Evolutionary conservation across 2,888 invertebrate genomes (phyloP).

Genomic region (Halocaridina rubra): DNA sequence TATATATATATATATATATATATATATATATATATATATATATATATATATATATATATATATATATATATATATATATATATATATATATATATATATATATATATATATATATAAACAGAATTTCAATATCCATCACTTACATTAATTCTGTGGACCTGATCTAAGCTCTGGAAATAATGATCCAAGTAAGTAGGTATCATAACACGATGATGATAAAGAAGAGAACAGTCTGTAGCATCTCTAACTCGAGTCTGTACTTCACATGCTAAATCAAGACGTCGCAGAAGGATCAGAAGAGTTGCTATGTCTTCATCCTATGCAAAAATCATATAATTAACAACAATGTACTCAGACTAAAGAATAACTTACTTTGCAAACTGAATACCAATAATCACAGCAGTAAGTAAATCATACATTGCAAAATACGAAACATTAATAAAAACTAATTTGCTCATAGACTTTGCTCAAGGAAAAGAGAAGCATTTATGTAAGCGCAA

Average conservation of each 20-base stretch:
- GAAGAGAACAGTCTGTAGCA: conserved; percentile 54
- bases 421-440: too few species aligned
- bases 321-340: too few species aligned
- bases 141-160: conserved; percentile 45
- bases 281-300: conserved; percentile 52
- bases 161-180: conserved; percentile 20
- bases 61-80: background rate
- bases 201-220: conserved; percentile 56
- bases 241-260: conserved; percentile 47
- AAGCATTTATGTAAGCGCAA: too few species aligned
- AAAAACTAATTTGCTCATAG: too few species aligned
- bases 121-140: too few species aligned
- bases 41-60: background rate
- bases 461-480: too few species aligned
- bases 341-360: too few species aligned
- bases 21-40: background rate
- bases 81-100: background rate
- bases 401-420: too few species aligned
- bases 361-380: too few species aligned
- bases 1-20: background rate
- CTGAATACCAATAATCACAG: too few species aligned
- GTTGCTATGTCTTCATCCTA: conserved; percentile 59
- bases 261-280: conserved; percentile 58
- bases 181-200: conserved; percentile 44
- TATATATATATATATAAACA: background rate